These are phyloP conservation scores for Cariama cristata DNA, from an alignment of 2,113 vertebrate species.

Conservation along the genomic window DNA sequence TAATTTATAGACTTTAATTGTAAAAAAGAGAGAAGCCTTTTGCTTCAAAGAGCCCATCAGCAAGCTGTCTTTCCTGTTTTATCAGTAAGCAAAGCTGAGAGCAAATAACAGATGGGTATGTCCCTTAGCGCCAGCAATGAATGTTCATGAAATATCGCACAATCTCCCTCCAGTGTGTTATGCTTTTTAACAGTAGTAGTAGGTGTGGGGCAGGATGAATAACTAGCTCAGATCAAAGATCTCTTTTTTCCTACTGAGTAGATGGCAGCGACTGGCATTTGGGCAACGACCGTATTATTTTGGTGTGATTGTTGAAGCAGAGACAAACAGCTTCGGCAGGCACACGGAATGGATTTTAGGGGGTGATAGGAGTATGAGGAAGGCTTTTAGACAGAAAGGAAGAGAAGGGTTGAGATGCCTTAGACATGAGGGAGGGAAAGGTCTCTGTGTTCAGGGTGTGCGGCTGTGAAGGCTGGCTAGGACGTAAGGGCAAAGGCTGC, in stretches of 20 bases:
- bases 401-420: neutral
- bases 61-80: slow-evolving; percentile 80
- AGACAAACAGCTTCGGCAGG: neutral
- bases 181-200: slow-evolving; percentile 68
- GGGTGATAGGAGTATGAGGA: neutral
- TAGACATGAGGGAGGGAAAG: neutral
- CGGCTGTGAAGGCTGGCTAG: neutral
- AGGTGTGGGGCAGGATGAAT: slow-evolving; percentile 60
- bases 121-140: slow-evolving; percentile 66
- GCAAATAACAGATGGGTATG: slow-evolving; percentile 79
- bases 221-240: slow-evolving; percentile 52
- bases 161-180: slow-evolving; percentile 60
- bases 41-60: slow-evolving; percentile 79
- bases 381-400: neutral
- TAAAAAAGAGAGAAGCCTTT: slow-evolving; percentile 71
- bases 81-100: slow-evolving; percentile 76
- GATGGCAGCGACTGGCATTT: slow-evolving; percentile 9
- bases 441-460: neutral
- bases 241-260: slow-evolving; percentile 38
- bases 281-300: neutral
- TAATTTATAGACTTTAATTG: slow-evolving; percentile 77
- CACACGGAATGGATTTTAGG: neutral
- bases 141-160: slow-evolving; percentile 73
- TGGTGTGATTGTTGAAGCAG: neutral
- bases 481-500: neutral